Evolutionary conservation across 2,797 vertebrate species (phyloP), one percentile per base, ranked within the genome.

Genomic region (Myripristis murdjan): DNA sequence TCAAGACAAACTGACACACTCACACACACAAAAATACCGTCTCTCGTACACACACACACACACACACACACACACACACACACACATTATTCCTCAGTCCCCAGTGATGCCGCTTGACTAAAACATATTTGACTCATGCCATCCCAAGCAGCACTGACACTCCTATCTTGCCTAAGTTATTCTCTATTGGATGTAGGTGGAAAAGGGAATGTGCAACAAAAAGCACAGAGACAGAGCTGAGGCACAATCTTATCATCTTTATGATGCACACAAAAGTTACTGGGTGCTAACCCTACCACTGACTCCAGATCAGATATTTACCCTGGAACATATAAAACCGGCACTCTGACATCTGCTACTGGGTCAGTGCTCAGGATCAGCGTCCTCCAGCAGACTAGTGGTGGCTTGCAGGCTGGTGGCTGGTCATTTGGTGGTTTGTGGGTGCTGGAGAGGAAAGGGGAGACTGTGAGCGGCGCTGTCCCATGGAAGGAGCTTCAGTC

Each of bases 401-500:
- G 74, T 63, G 70, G 67, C 55, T 71, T 78, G 75, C 61, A 57
- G 71, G 70, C 65, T 81, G 84, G 84, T 86, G 81, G 65, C 54
- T 78, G 76, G 44, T 64, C 8, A 33, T 53, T 71, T 55, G 66
- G 79, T 62, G 75, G 7, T 28, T 28, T 59, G 47, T 73, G 70
- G 73, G 77, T 48, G 65, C 49, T 28, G 44, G 63, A 35, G 62
- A n/a, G 47, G 18, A 6, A 12, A 14, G 24, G 7, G 73, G 71
- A 35, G 70, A 3, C 6, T 4, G 64, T 43, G 78, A 74, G 83
- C 58, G 37, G 71, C 18, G 20, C 37, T 52, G 37, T 63, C 58
- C 37, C 5, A 28, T 5, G 1, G 6, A 43, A 12, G 20, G 39
- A 6, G 53, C 54, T 61, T 95, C 88, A 95, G 70, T 95, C 88